phyloP scores from a whole-genome alignment of 1,140 invertebrate genomes.

The Panagrolaimus sp. region DNA sequence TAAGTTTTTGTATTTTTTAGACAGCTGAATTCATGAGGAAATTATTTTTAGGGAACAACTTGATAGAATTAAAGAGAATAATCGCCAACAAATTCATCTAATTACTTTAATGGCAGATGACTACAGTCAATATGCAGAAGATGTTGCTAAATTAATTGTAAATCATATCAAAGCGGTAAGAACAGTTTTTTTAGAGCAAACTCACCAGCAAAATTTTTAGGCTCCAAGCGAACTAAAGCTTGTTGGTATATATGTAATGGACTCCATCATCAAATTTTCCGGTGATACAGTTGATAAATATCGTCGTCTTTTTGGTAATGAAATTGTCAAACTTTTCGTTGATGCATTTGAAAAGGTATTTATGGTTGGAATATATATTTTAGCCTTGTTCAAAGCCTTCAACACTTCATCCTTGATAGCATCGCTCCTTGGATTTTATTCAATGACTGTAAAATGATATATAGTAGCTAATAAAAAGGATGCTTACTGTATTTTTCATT shows the following conservation, averaged over 20 bases:
- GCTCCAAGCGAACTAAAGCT: background rate
- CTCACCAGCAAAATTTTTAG: background rate
- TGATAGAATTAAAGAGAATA: background rate
- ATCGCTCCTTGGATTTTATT: too few relatives aligned
- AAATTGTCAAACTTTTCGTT: slow-evolving; percentile 10
- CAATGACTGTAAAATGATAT: too few relatives aligned
- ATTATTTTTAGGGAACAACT: background rate
- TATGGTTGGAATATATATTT: background rate
- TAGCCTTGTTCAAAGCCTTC: too few relatives aligned
- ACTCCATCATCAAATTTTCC: background rate
- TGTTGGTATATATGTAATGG: slow-evolving; percentile 5
- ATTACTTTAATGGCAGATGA: slow-evolving; percentile 7
- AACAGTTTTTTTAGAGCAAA: background rate
- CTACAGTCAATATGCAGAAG: background rate
- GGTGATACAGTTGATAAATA: background rate
- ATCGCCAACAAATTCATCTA: background rate
- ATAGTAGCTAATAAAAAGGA: too few relatives aligned
- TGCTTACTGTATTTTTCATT: too few relatives aligned
- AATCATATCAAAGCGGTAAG: background rate
- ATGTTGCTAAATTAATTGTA: background rate
- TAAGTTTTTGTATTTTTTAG: too few relatives aligned
- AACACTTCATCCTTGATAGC: too few relatives aligned
- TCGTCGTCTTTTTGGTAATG: background rate
- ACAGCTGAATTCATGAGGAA: too few relatives aligned
- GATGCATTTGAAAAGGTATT: slow-evolving; percentile 7